Base-by-base conservation (phyloP, 2,888 invertebrate genomes). In the Subacronicta megacephala region DNA sequence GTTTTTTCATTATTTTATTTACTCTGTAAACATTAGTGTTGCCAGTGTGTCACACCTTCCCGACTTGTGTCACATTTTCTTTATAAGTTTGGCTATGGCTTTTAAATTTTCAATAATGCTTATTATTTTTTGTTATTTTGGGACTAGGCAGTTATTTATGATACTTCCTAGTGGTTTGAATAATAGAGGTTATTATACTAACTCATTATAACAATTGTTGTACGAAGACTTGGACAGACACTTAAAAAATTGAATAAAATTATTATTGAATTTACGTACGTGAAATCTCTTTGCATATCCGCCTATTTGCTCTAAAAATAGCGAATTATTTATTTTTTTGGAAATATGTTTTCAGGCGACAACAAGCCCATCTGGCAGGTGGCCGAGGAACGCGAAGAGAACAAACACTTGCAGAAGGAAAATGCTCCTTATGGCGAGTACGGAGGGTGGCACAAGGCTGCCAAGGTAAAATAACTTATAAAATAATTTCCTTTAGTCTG, bases 331-430 rank as follows among this genome's bases (percentile, higher is more conserved):
- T n/a, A 31, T 31, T n/a, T n/a, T 1, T 31, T n/a, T 0, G 1
- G n/a, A 7, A 10, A 0, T 36, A 36, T 64, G 41, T 59, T 62
- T 43, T 36, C 94, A 97, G 97, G 96, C 57, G 98, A 98, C 90
- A 98, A 98, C 95, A 99, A 98, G 92, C 98, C 98, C 9, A 99
- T 99, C 85, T 98, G 98, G 98, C 97, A 99, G 95, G 98, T 99
- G 81, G 99, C 99, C 0, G 99, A 99, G 90, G 99, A 99, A 85
- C 95, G 99, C 4, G 99, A 99, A 89, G 99, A 99, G 89, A 99
- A 98, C 91, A 99, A 99, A 90, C 96, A 96, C 78, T 95, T 97
- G 83, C 97, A 97, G 90, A 96, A 97, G 83, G 98, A 97, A 84
- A 98, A 98, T 85, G 97, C 97, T 17, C 98, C 98, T 0, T 98